These are phyloP conservation scores for Macquaria australasica DNA, from an alignment of 2,113 vertebrate genomes.

Conservation along the genomic window DNA sequence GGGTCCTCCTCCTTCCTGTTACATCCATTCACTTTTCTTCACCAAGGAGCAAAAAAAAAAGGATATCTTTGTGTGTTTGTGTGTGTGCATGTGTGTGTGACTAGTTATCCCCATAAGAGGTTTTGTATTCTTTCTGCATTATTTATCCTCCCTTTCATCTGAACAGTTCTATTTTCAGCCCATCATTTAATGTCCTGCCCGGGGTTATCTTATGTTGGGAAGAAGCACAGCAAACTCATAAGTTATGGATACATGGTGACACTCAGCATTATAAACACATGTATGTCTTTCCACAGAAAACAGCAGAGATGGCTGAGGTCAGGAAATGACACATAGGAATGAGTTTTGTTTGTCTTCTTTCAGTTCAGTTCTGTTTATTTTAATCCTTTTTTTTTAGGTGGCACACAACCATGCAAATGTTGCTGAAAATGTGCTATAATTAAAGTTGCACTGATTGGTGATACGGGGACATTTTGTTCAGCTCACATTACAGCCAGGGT, in stretches of 20 bases:
- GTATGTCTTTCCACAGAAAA: slow-evolving; percentile 38
- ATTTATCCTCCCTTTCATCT: slow-evolving; percentile 79
- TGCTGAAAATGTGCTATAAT: slow-evolving; percentile 46
- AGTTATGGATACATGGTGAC: slow-evolving; percentile 56
- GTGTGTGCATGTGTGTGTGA: slow-evolving; percentile 55
- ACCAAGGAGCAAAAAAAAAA: slow-evolving; percentile 32
- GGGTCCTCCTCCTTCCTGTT: slow-evolving; percentile 81
- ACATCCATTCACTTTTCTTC: slow-evolving; percentile 81
- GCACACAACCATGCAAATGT: slow-evolving; percentile 30
- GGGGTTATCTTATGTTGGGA: slow-evolving; percentile 60
- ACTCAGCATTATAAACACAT: slow-evolving; percentile 57
- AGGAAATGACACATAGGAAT: slow-evolving; percentile 40
- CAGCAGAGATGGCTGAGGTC: slow-evolving; percentile 42
- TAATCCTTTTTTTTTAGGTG: neutral
- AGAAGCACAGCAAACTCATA: slow-evolving; percentile 50
- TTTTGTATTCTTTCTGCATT: slow-evolving; percentile 81
- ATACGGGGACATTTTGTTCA: slow-evolving; percentile 59
- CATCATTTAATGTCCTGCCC: slow-evolving; percentile 71
- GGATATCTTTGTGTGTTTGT: slow-evolving; percentile 39
- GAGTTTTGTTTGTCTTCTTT: slow-evolving; percentile 33
- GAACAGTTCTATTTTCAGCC: slow-evolving; percentile 78
- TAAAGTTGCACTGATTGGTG: slow-evolving; percentile 53
- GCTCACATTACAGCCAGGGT: slow-evolving; percentile 45
- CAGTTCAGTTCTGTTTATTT: slow-evolving; percentile 28
- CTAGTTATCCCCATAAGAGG: slow-evolving; percentile 75